phyloP scores from a whole-genome alignment of 2,797 vertebrate genomes.

The Serranus cabrilla region DNA sequence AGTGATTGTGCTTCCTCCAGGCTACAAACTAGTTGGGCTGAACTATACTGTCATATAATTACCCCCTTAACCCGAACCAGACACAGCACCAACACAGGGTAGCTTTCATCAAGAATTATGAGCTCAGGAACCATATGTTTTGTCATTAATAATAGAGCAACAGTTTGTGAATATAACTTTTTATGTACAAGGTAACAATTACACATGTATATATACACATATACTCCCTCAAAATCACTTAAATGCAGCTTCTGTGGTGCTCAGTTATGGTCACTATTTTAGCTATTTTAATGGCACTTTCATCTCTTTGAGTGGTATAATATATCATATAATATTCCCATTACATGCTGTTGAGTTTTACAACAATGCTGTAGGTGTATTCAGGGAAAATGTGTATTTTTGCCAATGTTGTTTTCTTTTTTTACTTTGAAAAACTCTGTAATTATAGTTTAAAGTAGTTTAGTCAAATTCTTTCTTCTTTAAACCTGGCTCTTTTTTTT shows the following conservation, averaged over 20 bases:
- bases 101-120: constrained; percentile 64
- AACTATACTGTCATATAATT: constrained; percentile 83
- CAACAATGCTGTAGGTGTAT: neutral
- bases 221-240: neutral
- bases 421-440: neutral
- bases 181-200: constrained; percentile 5
- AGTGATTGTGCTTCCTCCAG: constrained; percentile 86
- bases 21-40: constrained; percentile 82
- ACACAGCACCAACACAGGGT: constrained; percentile 65
- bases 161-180: constrained; percentile 21
- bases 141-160: constrained; percentile 48
- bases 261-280: neutral
- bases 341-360: neutral
- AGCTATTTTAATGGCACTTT: neutral
- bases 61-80: constrained; percentile 80
- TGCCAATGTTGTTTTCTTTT: neutral
- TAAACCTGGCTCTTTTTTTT: neutral
- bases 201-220: neutral
- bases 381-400: too few species aligned
- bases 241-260: neutral
- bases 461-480: neutral
- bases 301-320: neutral
- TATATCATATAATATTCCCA: neutral
- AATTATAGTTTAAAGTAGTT: neutral
- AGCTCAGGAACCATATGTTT: constrained; percentile 52